Conservation (phyloP, 2,888 invertebrate genomes). For the Ypsolopha sequella region DNA sequence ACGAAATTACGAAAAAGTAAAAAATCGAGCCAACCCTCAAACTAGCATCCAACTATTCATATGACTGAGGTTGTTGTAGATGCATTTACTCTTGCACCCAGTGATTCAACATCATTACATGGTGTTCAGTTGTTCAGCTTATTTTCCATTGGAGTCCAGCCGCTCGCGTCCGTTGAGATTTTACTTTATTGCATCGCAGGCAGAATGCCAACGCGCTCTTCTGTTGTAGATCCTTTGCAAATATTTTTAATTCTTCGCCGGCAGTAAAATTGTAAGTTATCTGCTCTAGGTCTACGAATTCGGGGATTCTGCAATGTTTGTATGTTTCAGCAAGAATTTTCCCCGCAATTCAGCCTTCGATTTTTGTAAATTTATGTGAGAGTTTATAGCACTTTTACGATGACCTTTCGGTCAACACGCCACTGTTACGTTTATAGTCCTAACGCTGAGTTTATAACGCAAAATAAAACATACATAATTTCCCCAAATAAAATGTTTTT, state of each 20-base stretch:
- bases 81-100: not conserved
- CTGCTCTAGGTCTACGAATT: too few relatives aligned
- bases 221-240: too few relatives aligned
- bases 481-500: conserved; percentile 12
- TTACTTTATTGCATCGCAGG: conserved; percentile 45
- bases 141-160: conserved; percentile 26
- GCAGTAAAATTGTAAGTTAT: too few relatives aligned
- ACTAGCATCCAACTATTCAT: too few relatives aligned
- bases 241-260: too few relatives aligned
- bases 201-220: conserved; percentile 34
- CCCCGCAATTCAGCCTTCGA: conserved; percentile 20
- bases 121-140: conserved; percentile 17
- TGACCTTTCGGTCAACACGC: conserved; percentile 58
- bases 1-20: too few relatives aligned
- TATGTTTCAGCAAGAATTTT: conserved; percentile 2
- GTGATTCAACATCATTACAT: conserved; percentile 24
- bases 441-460: conserved; percentile 46
- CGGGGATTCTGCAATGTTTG: too few relatives aligned
- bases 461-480: conserved; percentile 39
- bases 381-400: conserved; percentile 61
- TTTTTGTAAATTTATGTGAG: conserved; percentile 52
- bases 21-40: too few relatives aligned
- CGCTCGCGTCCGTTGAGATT: conserved; percentile 37
- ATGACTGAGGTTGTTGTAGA: too few relatives aligned
- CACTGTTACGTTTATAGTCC: conserved; percentile 47